Evolutionary conservation across 2,888 invertebrate genomes (phyloP).

Genomic region (Drosophila mimica): DNA sequence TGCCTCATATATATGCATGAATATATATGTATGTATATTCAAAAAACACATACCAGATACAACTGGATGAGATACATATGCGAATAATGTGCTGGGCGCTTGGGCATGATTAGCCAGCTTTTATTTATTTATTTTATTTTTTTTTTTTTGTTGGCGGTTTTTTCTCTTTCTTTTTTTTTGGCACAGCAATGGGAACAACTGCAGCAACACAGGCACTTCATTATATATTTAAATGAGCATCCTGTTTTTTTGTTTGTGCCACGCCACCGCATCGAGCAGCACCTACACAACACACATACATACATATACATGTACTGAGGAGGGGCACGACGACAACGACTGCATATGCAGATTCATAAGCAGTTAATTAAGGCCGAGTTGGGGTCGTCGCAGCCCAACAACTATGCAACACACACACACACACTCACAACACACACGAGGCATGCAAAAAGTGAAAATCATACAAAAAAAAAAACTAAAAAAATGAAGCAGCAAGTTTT

Average conservation of each 20-base stretch:
- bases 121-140: conserved; percentile 3
- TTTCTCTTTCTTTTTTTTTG: conserved; percentile 1
- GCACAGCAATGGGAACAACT: conserved; percentile 46
- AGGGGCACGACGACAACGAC: conserved; percentile 31
- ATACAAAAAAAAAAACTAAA: conserved; percentile 27
- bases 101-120: conserved; percentile 69
- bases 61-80: conserved; percentile 8
- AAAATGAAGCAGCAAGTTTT: neutral
- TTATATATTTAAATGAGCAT: conserved; percentile 82
- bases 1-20: conserved; percentile 23
- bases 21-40: neutral
- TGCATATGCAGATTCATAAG: conserved; percentile 80
- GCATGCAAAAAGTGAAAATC: conserved; percentile 54
- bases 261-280: conserved; percentile 64
- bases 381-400: conserved; percentile 57
- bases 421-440: conserved; percentile 17
- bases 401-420: conserved; percentile 55
- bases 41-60: conserved; percentile 2
- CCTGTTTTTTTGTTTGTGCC: conserved; percentile 62
- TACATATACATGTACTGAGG: conserved; percentile 7
- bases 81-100: conserved; percentile 8
- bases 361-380: conserved; percentile 79
- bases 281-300: conserved; percentile 62
- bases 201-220: conserved; percentile 78
- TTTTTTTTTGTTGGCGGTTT: conserved; percentile 1